Conservation (phyloP, 2,113 vertebrate genomes). For the Aplodontia rufa region DNA sequence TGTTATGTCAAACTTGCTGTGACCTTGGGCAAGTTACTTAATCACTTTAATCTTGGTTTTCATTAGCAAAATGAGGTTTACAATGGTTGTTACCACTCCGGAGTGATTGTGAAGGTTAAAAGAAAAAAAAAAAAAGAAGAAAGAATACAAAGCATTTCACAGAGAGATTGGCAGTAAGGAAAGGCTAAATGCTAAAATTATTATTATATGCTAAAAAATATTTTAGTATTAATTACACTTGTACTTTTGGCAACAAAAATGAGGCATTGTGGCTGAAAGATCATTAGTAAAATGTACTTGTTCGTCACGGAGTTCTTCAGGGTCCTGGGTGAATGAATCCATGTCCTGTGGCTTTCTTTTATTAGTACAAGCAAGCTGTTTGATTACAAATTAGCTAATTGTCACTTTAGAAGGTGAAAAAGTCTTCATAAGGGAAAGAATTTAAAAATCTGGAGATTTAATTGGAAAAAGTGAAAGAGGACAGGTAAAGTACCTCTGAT, state of each 20-base stretch:
- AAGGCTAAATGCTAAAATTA: background rate
- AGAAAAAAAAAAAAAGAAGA: background rate
- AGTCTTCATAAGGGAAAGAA: background rate
- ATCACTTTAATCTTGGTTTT: slow-evolving; percentile 45
- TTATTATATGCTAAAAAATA: background rate
- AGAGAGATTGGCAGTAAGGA: background rate
- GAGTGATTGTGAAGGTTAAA: background rate
- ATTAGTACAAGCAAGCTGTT: background rate
- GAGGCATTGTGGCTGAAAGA: background rate
- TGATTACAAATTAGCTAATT: slow-evolving; percentile 5
- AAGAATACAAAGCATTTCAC: background rate
- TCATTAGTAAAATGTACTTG: background rate
- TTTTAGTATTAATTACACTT: background rate
- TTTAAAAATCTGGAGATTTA: background rate
- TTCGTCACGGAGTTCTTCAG: background rate
- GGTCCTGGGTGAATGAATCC: background rate
- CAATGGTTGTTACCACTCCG: background rate
- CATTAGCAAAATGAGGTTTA: slow-evolving; percentile 26
- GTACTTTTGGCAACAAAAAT: background rate
- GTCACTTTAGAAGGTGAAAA: background rate
- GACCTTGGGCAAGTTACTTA: slow-evolving; percentile 43
- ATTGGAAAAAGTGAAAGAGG: background rate
- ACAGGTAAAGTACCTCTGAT: background rate
- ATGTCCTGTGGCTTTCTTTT: background rate
- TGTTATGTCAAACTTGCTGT: background rate